These are phyloP conservation scores for Scrobipalpa costella DNA, from an alignment of 2,888 invertebrate species.

Conservation along the genomic window DNA sequence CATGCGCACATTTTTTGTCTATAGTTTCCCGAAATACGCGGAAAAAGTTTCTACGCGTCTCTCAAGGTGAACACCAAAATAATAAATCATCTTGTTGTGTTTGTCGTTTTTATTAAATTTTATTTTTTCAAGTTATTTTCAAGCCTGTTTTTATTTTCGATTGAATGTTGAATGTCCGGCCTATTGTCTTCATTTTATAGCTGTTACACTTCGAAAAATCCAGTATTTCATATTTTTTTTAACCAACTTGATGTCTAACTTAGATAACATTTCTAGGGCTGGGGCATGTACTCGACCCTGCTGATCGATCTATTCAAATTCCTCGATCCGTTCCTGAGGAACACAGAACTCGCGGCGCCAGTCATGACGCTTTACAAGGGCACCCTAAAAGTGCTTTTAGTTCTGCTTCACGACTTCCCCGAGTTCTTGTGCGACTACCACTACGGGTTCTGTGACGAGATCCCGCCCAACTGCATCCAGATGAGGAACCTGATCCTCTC, in stretches of 20 bases:
- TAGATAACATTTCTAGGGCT: conserved; percentile 81
- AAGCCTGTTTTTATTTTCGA: neutral
- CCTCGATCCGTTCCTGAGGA: conserved; percentile 97
- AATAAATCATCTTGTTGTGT: neutral
- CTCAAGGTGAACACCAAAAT: conserved; percentile 13
- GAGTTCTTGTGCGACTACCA: conserved; percentile 99
- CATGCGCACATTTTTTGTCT: conserved; percentile 8
- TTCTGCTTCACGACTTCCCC: conserved; percentile 98
- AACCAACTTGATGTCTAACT: neutral
- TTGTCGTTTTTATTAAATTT: neutral
- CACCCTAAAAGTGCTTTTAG: conserved; percentile 95
- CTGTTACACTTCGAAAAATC: conserved; percentile 4
- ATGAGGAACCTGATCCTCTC: conserved; percentile 99
- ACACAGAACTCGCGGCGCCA: conserved; percentile 97
- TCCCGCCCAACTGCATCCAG: conserved; percentile 99
- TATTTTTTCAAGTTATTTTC: neutral
- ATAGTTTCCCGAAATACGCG: conserved; percentile 13
- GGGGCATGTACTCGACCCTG: conserved; percentile 98
- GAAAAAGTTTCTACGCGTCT: conserved; percentile 8
- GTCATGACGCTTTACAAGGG: conserved; percentile 97
- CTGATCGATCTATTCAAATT: conserved; percentile 98
- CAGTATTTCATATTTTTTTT: neutral
- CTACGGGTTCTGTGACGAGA: conserved; percentile 99
- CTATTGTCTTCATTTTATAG: conserved; percentile 7
- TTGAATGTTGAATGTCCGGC: conserved; percentile 1